A percentile compares a stretch with the other conserved stretches of the same genome.
Conservation (phyloP, 2,888 invertebrate genomes). For the Ferrisia virgata region DNA sequence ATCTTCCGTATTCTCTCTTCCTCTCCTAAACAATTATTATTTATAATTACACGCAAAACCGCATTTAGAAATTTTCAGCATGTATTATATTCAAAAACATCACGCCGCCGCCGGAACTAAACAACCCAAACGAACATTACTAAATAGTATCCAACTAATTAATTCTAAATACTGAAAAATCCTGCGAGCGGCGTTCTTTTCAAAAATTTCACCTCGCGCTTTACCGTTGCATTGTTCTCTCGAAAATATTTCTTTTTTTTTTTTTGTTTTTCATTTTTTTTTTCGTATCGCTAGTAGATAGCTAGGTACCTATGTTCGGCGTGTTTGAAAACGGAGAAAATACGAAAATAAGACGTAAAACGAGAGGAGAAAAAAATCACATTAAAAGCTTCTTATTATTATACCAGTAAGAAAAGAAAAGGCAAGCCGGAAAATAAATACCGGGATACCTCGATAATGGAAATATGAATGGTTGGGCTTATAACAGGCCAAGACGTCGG, state of each 20-base stretch:
- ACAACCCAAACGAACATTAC: too few relatives aligned
- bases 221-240: background rate
- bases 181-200: background rate
- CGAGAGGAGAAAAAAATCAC: background rate
- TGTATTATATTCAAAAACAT: background rate
- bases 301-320: background rate
- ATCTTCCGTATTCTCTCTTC: background rate
- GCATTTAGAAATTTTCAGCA: background rate
- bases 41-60: background rate
- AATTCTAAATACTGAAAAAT: background rate
- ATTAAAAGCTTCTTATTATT: conserved; percentile 3
- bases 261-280: background rate
- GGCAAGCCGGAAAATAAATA: background rate
- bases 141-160: background rate
- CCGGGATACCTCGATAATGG: background rate
- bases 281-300: too few relatives aligned
- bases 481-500: background rate
- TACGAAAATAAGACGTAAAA: background rate
- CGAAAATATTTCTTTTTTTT: background rate
- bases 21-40: background rate
- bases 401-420: background rate
- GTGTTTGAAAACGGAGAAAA: background rate
- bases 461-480: background rate
- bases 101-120: too few relatives aligned
- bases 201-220: background rate